Percentiles rank a stretch among this genome's conserved stretches.
Evolutionary conservation across 2,113 vertebrate species (phyloP).

Genomic region (Caretta caretta): DNA sequence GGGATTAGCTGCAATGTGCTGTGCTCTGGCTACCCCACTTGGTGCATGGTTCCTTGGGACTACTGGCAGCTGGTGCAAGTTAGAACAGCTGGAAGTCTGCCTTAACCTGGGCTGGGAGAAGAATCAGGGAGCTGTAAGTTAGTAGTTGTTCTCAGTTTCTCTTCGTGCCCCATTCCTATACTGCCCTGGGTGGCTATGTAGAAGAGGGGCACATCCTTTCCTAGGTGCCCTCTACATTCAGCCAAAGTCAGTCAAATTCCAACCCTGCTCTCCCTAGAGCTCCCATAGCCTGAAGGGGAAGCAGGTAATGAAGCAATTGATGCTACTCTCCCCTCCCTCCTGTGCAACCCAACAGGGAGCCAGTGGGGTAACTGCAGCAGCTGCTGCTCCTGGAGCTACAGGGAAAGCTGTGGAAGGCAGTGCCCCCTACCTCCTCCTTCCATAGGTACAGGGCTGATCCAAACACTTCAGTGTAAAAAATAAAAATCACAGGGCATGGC

Average conservation of each 20-base stretch:
- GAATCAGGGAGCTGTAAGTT: neutral
- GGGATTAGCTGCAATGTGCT: neutral
- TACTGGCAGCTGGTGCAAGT: neutral
- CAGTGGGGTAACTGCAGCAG: neutral
- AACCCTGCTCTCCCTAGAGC: neutral
- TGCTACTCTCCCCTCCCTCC: neutral
- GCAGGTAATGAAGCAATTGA: neutral
- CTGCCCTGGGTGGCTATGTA: neutral
- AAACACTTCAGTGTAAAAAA: neutral
- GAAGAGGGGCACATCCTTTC: neutral
- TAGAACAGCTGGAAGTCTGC: neutral
- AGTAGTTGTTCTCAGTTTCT: neutral
- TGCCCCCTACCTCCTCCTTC: neutral
- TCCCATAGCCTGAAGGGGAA: neutral
- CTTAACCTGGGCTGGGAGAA: neutral
- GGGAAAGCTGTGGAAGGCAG: neutral
- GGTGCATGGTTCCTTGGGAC: neutral
- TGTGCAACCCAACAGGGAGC: neutral
- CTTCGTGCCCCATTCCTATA: neutral
- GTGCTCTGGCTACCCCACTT: neutral
- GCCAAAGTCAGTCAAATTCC: neutral
- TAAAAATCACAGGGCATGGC: neutral
- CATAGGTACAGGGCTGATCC: neutral
- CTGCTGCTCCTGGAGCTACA: neutral
- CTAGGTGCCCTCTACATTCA: neutral